These are phyloP conservation scores for Neolamprologus brichardi DNA, from an alignment of 2,113 vertebrate genomes.

Conservation along the genomic window DNA sequence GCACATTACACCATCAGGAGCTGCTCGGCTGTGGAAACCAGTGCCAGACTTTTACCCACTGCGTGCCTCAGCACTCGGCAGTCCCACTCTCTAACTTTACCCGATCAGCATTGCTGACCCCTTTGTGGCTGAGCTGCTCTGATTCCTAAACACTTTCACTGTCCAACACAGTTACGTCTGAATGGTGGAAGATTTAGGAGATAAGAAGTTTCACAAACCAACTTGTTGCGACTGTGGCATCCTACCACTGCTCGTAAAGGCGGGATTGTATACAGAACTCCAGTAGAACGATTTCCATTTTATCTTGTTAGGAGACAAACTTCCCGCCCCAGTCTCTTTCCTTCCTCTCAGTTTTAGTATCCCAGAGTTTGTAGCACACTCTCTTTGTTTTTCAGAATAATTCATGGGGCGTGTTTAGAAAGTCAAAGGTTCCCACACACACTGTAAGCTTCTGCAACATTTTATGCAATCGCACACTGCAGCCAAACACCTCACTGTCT, in stretches of 20 bases:
- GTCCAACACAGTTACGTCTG: background rate
- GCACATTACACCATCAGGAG: background rate
- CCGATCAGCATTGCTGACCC: background rate
- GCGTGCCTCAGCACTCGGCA: rapidly evolving
- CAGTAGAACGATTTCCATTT: rapidly evolving
- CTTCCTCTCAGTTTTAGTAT: background rate
- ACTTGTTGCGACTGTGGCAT: background rate
- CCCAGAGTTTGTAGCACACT: background rate
- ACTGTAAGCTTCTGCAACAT: background rate
- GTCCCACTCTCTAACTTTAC: background rate
- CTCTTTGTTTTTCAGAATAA: background rate
- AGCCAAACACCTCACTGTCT: background rate
- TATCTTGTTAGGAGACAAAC: background rate
- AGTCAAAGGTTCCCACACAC: background rate
- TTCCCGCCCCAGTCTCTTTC: background rate
- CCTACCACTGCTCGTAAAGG: background rate
- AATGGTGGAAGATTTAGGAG: background rate
- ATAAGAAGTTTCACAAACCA: background rate
- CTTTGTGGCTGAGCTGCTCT: background rate
- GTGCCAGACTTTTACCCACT: background rate
- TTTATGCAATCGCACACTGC: background rate
- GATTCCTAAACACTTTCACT: background rate
- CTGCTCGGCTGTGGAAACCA: background rate
- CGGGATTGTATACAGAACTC: background rate
- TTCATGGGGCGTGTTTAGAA: background rate